These are phyloP conservation scores for Thaumatotibia leucotreta DNA, from an alignment of 1,140 invertebrate genomes.

Conservation along the genomic window DNA sequence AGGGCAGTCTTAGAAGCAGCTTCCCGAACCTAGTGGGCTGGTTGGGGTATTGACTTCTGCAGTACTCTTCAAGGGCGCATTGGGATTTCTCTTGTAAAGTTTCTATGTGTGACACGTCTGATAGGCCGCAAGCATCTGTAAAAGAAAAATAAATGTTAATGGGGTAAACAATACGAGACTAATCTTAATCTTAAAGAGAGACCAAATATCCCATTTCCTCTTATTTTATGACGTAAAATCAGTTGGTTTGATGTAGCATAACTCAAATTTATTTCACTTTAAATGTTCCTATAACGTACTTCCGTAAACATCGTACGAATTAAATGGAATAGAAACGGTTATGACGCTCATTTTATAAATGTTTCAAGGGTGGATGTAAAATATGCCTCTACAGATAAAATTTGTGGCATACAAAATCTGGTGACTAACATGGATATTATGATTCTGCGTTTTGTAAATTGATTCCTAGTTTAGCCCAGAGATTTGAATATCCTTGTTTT, in stretches of 20 bases:
- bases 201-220: too few species aligned
- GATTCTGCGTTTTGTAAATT: too few species aligned
- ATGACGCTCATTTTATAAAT: background rate
- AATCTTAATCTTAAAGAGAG: too few species aligned
- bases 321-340: background rate
- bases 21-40: conserved; percentile 97
- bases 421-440: background rate
- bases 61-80: conserved; percentile 97
- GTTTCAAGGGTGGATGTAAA: background rate
- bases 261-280: background rate
- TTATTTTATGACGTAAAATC: too few species aligned
- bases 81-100: conserved; percentile 97
- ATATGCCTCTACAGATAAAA: background rate
- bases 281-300: background rate
- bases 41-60: conserved; percentile 95
- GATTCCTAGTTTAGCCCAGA: too few species aligned
- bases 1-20: conserved; percentile 93
- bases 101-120: conserved; percentile 96
- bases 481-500: too few species aligned
- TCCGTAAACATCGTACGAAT: background rate
- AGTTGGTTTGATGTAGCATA: background rate
- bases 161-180: conserved; percentile 22
- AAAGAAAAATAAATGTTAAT: conserved; percentile 53
- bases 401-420: background rate
- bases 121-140: conserved; percentile 96